phyloP scores from a whole-genome alignment of 2,113 vertebrate species.

The Dendrocopos noguchii region DNA sequence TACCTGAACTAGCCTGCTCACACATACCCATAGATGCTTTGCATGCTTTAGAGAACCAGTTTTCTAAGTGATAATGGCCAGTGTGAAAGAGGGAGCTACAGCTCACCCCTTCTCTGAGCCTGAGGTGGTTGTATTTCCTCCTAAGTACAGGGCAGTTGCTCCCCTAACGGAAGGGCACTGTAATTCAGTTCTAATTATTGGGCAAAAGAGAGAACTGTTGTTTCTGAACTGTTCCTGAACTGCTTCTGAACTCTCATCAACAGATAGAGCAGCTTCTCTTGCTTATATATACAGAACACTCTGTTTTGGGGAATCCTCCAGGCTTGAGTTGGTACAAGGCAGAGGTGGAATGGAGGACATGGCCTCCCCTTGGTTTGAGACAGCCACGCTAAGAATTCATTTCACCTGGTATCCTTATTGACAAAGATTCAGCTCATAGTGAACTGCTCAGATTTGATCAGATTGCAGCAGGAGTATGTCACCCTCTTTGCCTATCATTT shows the following conservation, averaged over 20 bases:
- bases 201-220: neutral
- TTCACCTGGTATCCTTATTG: rapidly evolving
- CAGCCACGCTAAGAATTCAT: neutral
- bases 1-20: neutral
- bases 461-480: neutral
- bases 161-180: neutral
- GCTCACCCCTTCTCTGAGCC: neutral
- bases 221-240: neutral
- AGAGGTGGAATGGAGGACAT: neutral
- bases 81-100: neutral
- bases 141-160: neutral
- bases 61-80: neutral
- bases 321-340: neutral
- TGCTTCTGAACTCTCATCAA: neutral
- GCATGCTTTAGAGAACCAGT: neutral
- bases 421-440: neutral
- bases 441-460: neutral
- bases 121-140: neutral
- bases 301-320: neutral
- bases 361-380: neutral
- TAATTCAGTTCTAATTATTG: neutral
- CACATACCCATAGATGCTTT: neutral
- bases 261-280: neutral
- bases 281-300: neutral
- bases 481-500: neutral